These are phyloP conservation scores for Calosoma granatense DNA, from an alignment of 1,140 invertebrate species.

Conservation along the genomic window DNA sequence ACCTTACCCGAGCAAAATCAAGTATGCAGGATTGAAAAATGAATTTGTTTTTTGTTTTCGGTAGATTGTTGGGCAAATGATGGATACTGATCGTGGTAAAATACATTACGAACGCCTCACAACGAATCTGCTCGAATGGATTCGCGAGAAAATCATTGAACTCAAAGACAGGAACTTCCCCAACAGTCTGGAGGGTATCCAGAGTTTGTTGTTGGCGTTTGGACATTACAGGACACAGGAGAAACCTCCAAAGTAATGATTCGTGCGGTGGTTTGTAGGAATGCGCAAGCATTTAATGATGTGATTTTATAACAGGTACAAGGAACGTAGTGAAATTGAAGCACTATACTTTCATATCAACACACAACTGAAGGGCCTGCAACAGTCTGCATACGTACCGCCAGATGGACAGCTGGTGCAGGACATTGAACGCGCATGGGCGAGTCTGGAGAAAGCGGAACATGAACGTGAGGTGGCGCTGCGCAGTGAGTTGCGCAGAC, in stretches of 20 bases:
- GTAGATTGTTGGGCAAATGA: constrained; percentile 90
- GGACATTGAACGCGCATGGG: constrained; percentile 90
- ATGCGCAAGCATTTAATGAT: constrained; percentile 10
- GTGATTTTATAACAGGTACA: constrained; percentile 60
- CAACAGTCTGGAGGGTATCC: constrained; percentile 93
- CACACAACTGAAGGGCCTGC: constrained; percentile 86
- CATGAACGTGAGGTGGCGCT: constrained; percentile 88
- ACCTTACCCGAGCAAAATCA: too few species aligned
- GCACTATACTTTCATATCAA: constrained; percentile 95
- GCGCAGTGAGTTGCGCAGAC: constrained; percentile 80
- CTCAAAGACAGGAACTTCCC: constrained; percentile 83
- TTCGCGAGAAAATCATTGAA: constrained; percentile 72
- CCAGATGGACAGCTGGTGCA: constrained; percentile 85
- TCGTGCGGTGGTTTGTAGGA: background rate
- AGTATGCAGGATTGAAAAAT: too few species aligned
- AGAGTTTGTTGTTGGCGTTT: constrained; percentile 79
- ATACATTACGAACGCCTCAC: constrained; percentile 78
- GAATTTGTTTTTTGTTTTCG: background rate
- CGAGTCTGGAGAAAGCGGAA: constrained; percentile 85
- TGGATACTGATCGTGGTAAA: constrained; percentile 89
- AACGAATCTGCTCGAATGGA: constrained; percentile 86
- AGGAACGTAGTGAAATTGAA: constrained; percentile 94
- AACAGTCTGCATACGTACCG: constrained; percentile 81
- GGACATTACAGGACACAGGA: constrained; percentile 94
- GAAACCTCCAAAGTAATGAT: constrained; percentile 83